Base-by-base conservation (phyloP, 2,797 vertebrate genomes). In the Craterocephalus amniculus region DNA sequence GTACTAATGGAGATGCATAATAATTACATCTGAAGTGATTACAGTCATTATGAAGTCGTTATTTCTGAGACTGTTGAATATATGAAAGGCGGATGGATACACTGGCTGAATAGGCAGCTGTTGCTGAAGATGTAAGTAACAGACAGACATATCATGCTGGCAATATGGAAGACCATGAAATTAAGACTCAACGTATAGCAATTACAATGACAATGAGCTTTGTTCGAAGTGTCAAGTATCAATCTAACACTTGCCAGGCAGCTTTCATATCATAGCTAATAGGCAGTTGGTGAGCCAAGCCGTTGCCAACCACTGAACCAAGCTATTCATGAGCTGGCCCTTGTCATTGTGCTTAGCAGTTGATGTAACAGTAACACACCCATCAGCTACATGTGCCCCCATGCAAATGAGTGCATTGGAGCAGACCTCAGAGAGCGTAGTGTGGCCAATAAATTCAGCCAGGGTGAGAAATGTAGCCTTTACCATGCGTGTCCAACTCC, bases 21-120 rank as follows among this genome's bases (percentile, higher is more conserved):
- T 95, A 95, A 96, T 96, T 95, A 96, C 94, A 93, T 94, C 91
- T 89, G 90, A 88, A 90, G 88, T 93, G 93, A 95, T 95, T 91
- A 95, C 89, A 94, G 93, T 95, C 93, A 96, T 95, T 95, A 91
- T 93, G 91, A 79, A 92, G 92, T 94, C 95, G 93, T 95, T 94
- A 95, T 95, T 95, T 92, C 91, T 91, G 94, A 93, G 11, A 75
- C 89, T 87, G 89, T 93, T 93, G 88, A 93, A 88, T 93, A 92
- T 89, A 85, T 88, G 91, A 91, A 91, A 90, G 88, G 91, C 84
- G 85, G 78, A 92, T 88, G 92, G 88, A 87, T 84, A 85, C 87
- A 81, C 80, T 74, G 84, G 73, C 75, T 89, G 92, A 94, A 96
- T 91, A 95, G 94, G 95, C 92, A 93, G 91, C 91, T 93, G 91